Base-by-base conservation (phyloP, 2,888 invertebrate genomes). In the Polymixis lichenea region DNA sequence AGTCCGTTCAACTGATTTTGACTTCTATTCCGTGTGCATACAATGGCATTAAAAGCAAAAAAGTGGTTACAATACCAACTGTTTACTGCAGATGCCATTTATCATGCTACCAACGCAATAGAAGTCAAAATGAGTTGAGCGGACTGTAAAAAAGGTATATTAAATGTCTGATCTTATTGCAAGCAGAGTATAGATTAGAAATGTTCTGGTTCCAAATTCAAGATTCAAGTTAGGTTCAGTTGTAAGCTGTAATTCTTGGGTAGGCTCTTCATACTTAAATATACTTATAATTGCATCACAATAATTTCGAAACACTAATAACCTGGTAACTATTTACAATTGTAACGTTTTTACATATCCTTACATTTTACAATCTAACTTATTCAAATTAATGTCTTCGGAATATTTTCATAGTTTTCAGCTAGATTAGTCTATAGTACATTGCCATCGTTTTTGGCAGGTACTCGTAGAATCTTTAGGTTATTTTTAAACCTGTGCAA, bases 311-410 rank as follows among this genome's bases (percentile, higher is more conserved):
- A 86, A 81, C 55, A 74, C 80, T 87, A 87, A 66, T 75, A 81
- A 80, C 60, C 46, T 70, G 75, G 51, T 82, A 77, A 83, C 72
- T 88, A 87, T 88, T 82, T 88, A 88, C 88, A 88, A 15, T 67
- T 61, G 43, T 71, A 89, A 89, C 86, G 78, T 87, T 85, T 88
- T 84, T 87, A 88, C 86, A 88, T 71, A 58, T n/a, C 8, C 80
- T 82, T 86, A 83, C 17, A 51, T 56, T 66, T 82, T 86, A 83
- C 11, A 51, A 64, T 66, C 38, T 72, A 51, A 58, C 7, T 61
- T 53, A 72, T 66, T 75, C 66, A 80, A 80, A 80, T 64, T 77
- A 82, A 80, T 77, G 53, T 65, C 46, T 67, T 71, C 73, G 62
- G 69, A 81, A 62, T 86, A 86, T 80, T 82, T 83, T 75, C 56